phyloP scores from a whole-genome alignment of 2,113 vertebrate species.

The Benitochromis conjunctus region DNA sequence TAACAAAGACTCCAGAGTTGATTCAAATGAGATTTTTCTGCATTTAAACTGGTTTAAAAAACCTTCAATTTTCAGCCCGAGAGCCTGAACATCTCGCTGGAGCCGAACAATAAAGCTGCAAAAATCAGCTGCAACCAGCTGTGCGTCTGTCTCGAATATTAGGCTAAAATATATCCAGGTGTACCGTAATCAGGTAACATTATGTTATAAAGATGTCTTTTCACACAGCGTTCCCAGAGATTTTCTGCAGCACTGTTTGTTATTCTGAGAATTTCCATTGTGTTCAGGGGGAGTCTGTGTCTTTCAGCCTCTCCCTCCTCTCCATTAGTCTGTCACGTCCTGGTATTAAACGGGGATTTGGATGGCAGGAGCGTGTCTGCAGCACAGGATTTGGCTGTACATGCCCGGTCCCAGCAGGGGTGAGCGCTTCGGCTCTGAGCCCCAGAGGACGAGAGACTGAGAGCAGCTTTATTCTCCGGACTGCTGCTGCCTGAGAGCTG shows the following conservation, averaged over 20 bases:
- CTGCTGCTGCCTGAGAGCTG: background rate
- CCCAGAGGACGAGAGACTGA: background rate
- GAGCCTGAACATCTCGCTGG: rapidly evolving
- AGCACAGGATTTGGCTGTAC: conserved; percentile 32
- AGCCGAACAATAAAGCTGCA: background rate
- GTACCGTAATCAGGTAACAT: background rate
- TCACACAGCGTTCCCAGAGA: background rate
- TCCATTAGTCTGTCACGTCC: conserved; percentile 26
- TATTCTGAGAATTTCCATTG: background rate
- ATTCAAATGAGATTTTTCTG: background rate
- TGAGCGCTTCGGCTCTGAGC: background rate
- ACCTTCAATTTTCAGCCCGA: background rate
- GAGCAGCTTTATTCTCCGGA: background rate
- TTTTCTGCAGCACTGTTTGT: background rate
- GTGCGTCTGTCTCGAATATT: background rate
- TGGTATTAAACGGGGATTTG: conserved; percentile 45
- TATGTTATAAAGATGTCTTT: background rate
- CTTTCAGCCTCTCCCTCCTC: background rate
- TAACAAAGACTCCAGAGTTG: background rate
- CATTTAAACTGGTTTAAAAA: background rate
- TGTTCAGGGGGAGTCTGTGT: background rate
- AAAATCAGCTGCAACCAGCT: background rate
- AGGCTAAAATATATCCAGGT: background rate
- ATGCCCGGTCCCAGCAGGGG: conserved; percentile 6
- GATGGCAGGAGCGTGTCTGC: conserved; percentile 34